phyloP scores from a whole-genome alignment of 1,140 invertebrate species.

The Platyscapa corneri region DNA sequence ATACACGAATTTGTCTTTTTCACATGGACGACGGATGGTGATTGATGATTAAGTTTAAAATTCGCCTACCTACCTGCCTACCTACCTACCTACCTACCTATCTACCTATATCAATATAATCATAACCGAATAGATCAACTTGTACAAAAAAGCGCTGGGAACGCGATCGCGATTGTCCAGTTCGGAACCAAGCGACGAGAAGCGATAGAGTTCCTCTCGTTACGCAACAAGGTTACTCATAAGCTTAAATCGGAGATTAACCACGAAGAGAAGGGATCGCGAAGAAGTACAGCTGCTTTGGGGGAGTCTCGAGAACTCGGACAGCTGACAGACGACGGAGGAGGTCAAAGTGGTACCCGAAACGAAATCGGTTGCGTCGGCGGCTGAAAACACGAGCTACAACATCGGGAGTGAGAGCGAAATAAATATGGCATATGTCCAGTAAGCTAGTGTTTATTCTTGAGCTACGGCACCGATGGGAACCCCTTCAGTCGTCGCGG shows the following conservation, averaged over 20 bases:
- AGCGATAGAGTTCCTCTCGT: neutral
- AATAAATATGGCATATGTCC: slow-evolving; percentile 50
- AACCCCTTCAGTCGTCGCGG: no score
- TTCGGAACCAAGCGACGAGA: no score
- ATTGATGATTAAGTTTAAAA: neutral
- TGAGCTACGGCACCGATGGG: slow-evolving; percentile 48
- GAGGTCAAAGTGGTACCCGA: neutral
- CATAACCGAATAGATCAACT: no score
- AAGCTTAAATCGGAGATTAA: neutral
- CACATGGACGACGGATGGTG: neutral
- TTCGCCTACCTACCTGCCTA: neutral
- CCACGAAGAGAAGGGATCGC: neutral
- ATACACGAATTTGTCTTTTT: neutral
- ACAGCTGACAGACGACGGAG: neutral
- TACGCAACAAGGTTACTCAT: neutral
- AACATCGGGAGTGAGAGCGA: slow-evolving; percentile 11
- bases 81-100: no score
- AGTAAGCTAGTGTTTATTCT: slow-evolving; percentile 63
- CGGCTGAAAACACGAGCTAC: neutral
- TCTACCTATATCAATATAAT: no score
- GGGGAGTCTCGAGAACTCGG: neutral
- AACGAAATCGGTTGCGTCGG: neutral
- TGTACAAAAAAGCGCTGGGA: no score
- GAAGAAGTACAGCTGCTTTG: no score
- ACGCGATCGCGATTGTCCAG: no score